Evolutionary conservation across 2,113 vertebrate species (phyloP).

Genomic region (Carassius auratus): DNA sequence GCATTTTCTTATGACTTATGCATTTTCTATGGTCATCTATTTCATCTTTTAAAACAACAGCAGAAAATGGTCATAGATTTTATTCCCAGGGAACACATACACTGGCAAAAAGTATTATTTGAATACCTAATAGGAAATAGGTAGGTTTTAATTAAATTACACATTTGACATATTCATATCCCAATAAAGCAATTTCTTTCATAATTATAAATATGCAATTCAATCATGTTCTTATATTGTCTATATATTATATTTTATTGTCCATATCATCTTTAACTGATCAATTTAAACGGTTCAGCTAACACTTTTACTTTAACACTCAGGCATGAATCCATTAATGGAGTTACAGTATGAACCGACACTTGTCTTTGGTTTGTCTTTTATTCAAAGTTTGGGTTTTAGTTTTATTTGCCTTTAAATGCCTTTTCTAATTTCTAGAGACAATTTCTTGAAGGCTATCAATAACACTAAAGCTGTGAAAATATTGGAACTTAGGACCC

Average conservation of each 20-base stretch:
- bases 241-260: background rate
- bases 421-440: background rate
- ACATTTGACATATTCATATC: background rate
- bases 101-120: background rate
- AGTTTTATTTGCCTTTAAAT: no score
- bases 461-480: no score
- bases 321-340: background rate
- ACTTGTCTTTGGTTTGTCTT: background rate
- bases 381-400: background rate
- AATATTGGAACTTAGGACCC: no score
- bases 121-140: background rate
- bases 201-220: no score
- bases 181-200: background rate
- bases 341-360: background rate
- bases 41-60: background rate
- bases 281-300: background rate
- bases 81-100: background rate
- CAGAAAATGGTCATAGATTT: background rate
- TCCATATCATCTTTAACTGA: background rate
- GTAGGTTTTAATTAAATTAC: no score
- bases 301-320: background rate
- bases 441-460: no score
- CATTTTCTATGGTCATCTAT: background rate
- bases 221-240: background rate
- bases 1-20: background rate